phyloP scores from a whole-genome alignment of 2,888 invertebrate species.

The Sympetrum striolatum region DNA sequence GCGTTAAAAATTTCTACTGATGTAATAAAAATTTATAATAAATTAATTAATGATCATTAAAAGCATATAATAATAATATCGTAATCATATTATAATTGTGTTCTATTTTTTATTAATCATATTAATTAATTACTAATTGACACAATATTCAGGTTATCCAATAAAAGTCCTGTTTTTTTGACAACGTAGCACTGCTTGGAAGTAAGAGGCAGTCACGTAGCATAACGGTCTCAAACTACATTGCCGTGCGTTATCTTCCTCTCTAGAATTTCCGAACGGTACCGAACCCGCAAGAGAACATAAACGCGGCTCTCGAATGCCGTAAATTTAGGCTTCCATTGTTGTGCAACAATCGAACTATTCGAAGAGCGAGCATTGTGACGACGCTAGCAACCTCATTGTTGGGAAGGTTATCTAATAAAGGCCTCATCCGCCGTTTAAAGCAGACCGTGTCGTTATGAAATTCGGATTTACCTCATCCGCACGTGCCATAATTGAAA shows the following conservation, averaged over 20 bases:
- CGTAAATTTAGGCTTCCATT: neutral
- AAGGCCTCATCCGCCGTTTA: neutral
- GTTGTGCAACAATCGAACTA: neutral
- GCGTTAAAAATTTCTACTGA: too few relatives aligned
- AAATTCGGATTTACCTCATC: neutral
- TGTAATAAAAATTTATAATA: too few relatives aligned
- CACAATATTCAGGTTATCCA: too few relatives aligned
- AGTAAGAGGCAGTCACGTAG: neutral
- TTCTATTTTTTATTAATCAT: too few relatives aligned
- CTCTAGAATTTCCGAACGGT: too few relatives aligned
- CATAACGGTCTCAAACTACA: neutral
- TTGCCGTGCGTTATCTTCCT: too few relatives aligned
- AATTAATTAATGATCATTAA: too few relatives aligned
- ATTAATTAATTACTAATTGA: too few relatives aligned
- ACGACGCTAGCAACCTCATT: neutral
- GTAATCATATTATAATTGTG: too few relatives aligned
- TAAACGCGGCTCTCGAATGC: neutral
- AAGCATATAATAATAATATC: too few relatives aligned
- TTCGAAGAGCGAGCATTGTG: neutral
- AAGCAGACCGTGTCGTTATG: neutral
- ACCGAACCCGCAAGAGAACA: neutral
- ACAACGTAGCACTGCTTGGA: neutral
- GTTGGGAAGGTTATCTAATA: neutral
- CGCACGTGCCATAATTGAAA: too few relatives aligned
- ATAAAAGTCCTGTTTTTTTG: too few relatives aligned